Percentiles rank a stretch among this genome's conserved stretches.
Conservation (phyloP, 1,140 invertebrate genomes). For the Streblospio benedicti region DNA sequence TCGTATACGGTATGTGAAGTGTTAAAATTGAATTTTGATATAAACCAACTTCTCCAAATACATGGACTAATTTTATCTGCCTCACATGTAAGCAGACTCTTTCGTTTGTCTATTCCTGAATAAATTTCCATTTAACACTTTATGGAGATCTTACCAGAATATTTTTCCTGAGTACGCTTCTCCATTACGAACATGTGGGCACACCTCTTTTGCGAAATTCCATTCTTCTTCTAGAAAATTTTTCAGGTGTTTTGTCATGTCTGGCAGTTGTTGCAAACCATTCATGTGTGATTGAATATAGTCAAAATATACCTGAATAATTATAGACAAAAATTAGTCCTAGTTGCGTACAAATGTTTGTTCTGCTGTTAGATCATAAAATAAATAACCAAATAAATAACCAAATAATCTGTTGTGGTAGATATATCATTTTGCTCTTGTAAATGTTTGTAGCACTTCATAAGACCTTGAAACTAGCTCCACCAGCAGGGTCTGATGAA, state of each 20-base stretch:
- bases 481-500: too few relatives aligned
- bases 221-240: slow-evolving; percentile 73
- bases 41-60: too few relatives aligned
- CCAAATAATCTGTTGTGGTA: too few relatives aligned
- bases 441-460: too few relatives aligned
- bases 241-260: slow-evolving; percentile 55
- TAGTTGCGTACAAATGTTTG: background rate
- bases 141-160: slow-evolving; percentile 52
- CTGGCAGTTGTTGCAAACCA: slow-evolving; percentile 58
- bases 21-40: too few relatives aligned
- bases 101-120: slow-evolving; percentile 12
- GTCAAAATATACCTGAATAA: slow-evolving; percentile 59
- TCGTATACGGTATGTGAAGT: too few relatives aligned
- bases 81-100: too few relatives aligned
- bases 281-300: slow-evolving; percentile 66
- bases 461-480: too few relatives aligned
- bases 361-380: too few relatives aligned
- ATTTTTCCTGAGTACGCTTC: slow-evolving; percentile 58
- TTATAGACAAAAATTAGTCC: slow-evolving; percentile 14
- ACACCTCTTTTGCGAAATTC: slow-evolving; percentile 63
- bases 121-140: background rate
- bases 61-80: too few relatives aligned
- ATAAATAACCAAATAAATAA: too few relatives aligned
- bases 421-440: too few relatives aligned
- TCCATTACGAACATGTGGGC: slow-evolving; percentile 61